phyloP scores from a whole-genome alignment of 2,797 vertebrate genomes.

The Pseudocheirus occidentalis region DNA sequence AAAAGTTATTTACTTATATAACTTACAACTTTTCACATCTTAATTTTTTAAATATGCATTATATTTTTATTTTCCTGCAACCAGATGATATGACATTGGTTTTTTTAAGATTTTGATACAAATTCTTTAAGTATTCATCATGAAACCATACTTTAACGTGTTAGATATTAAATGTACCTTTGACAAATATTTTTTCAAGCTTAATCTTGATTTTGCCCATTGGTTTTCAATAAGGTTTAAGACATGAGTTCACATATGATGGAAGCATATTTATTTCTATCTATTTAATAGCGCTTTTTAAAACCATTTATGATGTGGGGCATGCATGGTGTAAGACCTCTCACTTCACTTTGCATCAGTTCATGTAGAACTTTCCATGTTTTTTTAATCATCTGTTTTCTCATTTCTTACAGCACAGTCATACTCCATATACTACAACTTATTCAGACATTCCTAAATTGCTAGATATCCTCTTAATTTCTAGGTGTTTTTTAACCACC shows the following conservation, averaged over 20 bases:
- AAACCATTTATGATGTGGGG: background rate
- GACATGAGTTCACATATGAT: background rate
- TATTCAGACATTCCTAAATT: background rate
- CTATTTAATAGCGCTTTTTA: background rate
- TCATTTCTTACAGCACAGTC: background rate
- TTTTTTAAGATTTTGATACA: background rate
- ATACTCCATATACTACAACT: background rate
- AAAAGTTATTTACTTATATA: background rate
- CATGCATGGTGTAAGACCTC: background rate
- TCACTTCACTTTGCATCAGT: background rate
- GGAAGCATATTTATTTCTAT: background rate
- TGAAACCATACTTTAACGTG: background rate
- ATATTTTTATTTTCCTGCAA: background rate
- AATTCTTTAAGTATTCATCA: background rate
- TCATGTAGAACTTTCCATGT: background rate
- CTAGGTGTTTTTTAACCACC: no score
- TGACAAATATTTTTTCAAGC: background rate
- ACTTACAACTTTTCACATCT: background rate
- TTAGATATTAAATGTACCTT: background rate
- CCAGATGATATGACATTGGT: background rate
- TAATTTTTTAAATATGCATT: background rate
- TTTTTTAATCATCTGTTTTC: background rate
- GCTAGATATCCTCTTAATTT: no score
- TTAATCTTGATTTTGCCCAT: background rate
- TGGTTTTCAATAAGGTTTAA: background rate